Evolutionary conservation across 2,888 invertebrate genomes (phyloP), one percentile per base, ranked within the genome.

Genomic region (Prionchulus punctatus): DNA sequence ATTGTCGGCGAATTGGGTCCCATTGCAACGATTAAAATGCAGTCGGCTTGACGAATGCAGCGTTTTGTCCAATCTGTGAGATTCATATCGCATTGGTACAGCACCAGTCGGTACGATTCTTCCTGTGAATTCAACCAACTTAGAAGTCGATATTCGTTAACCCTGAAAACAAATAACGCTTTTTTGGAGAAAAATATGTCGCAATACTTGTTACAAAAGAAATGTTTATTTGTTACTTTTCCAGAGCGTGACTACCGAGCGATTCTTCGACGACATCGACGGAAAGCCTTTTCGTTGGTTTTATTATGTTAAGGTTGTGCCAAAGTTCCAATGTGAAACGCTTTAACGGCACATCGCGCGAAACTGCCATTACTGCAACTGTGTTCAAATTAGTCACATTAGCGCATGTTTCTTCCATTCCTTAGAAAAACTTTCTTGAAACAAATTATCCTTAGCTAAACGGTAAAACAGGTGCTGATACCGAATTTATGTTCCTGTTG

Each of bases 61-160:
- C 92, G 79, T 70, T 92, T 89, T 0, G 96, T 96, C 98, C 98
- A 99, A 30, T 85, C 81, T 0, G 90, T 90, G n/a, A 3, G 4
- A 25, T 82, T 82, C 28, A 82, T 80, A 69, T 99, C 98, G 71
- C 98, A 98, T 70, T 96, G 94, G 73, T 98, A 99, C 43, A 99
- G 73, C 0, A 92, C 87, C 66, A 98, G 86, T 70, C 83, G 73
- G 71, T 96, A 90, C 63, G 90, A 87, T 73, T 99, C 98, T 72
- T 99, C 98, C 71, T 96, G 94, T 65, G 92, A 91, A 0, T 90
- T 94, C 54, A 98, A 77, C 98, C 98, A 99, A n/a, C 89, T 89
- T 58, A 90, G 89, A 59, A 99, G 68, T 2, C 66, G 80, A 27
- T 23, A 47, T 43, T 54, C 54, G 28, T 54, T 26, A 12, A 52